Percentiles rank a stretch among this genome's conserved stretches.
These are phyloP conservation scores for Sebastes kiyomatsui DNA, from an alignment of 2,797 vertebrate genomes.

Conservation along the genomic window DNA sequence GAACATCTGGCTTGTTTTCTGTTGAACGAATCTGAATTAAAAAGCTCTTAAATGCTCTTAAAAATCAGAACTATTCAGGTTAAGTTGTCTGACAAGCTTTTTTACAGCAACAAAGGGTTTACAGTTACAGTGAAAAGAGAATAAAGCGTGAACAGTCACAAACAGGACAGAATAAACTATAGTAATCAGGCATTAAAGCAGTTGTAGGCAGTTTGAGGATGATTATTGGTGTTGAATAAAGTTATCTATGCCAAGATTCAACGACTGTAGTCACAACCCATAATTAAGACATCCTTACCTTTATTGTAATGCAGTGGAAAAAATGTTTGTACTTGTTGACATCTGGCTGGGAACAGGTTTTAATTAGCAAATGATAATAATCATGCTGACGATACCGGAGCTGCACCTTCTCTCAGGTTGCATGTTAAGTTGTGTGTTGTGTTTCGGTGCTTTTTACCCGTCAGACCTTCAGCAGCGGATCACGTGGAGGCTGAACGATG, in stretches of 20 bases:
- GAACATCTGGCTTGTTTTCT: slow-evolving; percentile 16
- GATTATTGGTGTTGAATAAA: not conserved
- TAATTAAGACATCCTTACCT: not conserved
- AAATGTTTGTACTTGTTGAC: not conserved
- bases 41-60: not conserved
- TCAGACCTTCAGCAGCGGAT: not conserved
- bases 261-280: not conserved
- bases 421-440: not conserved
- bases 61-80: not conserved
- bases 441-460: not conserved
- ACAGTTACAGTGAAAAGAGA: not conserved
- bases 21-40: not conserved
- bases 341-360: not conserved
- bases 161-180: not conserved
- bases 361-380: not conserved
- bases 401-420: not conserved
- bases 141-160: not conserved
- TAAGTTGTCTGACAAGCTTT: not conserved
- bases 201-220: not conserved
- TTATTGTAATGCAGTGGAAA: not conserved
- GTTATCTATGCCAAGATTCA: not conserved
- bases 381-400: not conserved
- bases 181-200: no score
- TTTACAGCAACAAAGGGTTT: not conserved
- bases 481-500: not conserved